Evolutionary conservation across 2,888 invertebrate species (phyloP), one percentile per base, ranked within the genome.

Genomic region (Melieria picta): DNA sequence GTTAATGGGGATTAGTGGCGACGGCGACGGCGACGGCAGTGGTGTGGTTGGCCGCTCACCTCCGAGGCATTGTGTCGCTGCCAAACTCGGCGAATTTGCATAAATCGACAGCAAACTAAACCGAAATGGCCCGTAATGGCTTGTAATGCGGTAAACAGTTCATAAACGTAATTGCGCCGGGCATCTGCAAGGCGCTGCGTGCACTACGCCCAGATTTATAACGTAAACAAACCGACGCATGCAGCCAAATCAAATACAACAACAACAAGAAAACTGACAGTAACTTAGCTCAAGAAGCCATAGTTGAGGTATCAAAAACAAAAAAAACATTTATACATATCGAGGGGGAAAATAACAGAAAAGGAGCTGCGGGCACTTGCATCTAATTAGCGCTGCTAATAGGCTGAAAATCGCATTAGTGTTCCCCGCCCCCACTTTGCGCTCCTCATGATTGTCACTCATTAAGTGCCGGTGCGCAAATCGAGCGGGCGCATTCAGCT

Each of bases 101-200:
- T 71, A 71, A 71, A 71, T 65, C 65, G 65, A 65, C 58, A 61
- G 57, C 58, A 65, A 71, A 65, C 56, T 65, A 52, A 57, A 61
- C 64, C 58, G 60, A 65, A 71, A 71, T 60, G 47, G 65, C 74
- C 78, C 47, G 50, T 71, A 71, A 79, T 77, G 78, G 71, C 82
- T 65, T 84, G 81, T 83, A 81, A 84, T 80, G 80, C 81, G 81
- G 83, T 84, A 84, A 84, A 84, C 85, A 84, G 83, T 77, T 85
- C 83, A 81, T 85, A 82, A 84, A 85, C 80, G 83, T 78, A 77
- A 78, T 78, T 77, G 77, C 73, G 30, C 2, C 30, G 30, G 30
- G 30, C 30, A 30, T 30, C 30, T 30, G 30, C 30, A 30, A 30
- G 30, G 30, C 30, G 30, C 30, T 30, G 30, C 61, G 52, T 46